Evolutionary conservation across 2,797 vertebrate species (phyloP).

Genomic region (Pseudopleuronectes americanus): DNA sequence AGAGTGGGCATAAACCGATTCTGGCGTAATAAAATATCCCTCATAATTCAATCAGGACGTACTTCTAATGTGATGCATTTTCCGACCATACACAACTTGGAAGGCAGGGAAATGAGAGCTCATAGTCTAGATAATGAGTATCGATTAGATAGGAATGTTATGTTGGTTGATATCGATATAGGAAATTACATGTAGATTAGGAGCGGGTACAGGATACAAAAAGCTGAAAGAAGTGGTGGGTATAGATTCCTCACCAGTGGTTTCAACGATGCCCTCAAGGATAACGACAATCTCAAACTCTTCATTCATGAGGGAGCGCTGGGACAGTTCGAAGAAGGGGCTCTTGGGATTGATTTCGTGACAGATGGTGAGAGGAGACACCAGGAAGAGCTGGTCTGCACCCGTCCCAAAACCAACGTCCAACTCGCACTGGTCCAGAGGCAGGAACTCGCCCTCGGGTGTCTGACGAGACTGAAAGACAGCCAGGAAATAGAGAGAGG

Average conservation of each 20-base stretch:
- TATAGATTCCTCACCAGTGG: constrained; percentile 83
- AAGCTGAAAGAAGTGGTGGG: constrained; percentile 3
- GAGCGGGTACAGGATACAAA: background rate
- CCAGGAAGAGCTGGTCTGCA: constrained; percentile 92
- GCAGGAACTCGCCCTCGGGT: constrained; percentile 92
- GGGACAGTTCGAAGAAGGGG: constrained; percentile 91
- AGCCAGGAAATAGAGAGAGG: background rate
- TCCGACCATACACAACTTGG: constrained; percentile 32
- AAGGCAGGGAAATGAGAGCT: constrained; percentile 43
- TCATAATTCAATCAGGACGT: constrained; percentile 68
- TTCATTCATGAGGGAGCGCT: constrained; percentile 88
- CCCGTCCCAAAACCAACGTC: constrained; percentile 93
- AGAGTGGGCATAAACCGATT: constrained; percentile 62
- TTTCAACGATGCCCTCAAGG: constrained; percentile 93
- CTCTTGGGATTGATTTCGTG: constrained; percentile 92
- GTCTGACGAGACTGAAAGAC: constrained; percentile 89
- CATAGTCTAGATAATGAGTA: constrained; percentile 13
- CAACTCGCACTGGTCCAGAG: constrained; percentile 91
- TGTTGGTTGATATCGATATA: constrained; percentile 31
- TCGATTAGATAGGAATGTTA: constrained; percentile 33
- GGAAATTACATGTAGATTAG: constrained; percentile 61
- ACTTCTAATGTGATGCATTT: constrained; percentile 36
- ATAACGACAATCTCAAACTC: constrained; percentile 94
- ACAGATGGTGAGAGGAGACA: constrained; percentile 93
- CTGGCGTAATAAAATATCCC: constrained; percentile 64